These are phyloP conservation scores for Ciconia nigra DNA, from an alignment of 2,797 vertebrate genomes.

Conservation along the genomic window DNA sequence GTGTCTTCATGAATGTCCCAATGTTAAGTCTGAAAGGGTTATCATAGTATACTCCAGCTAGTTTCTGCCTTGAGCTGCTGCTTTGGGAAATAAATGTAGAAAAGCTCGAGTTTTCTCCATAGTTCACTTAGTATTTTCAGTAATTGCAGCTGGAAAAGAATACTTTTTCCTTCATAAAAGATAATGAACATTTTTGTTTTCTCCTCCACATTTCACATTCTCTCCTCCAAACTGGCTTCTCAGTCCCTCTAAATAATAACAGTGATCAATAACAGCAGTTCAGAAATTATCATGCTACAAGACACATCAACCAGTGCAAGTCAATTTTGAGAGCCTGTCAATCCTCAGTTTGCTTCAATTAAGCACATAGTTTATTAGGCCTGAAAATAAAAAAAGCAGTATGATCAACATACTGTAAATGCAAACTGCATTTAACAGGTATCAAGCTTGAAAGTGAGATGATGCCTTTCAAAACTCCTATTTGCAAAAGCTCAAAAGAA, in stretches of 20 bases:
- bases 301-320: constrained; percentile 32
- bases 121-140: background rate
- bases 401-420: constrained; percentile 7
- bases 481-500: constrained; percentile 14
- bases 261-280: background rate
- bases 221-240: background rate
- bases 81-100: background rate
- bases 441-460: background rate
- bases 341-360: background rate
- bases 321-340: background rate
- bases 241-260: background rate
- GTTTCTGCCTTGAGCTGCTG: background rate
- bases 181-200: background rate
- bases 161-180: background rate
- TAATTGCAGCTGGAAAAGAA: background rate
- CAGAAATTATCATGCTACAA: background rate
- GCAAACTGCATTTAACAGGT: constrained; percentile 30
- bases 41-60: background rate
- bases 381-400: background rate
- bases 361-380: constrained; percentile 18
- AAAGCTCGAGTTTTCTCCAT: background rate
- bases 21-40: background rate
- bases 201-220: background rate
- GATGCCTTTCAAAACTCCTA: background rate
- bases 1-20: background rate